Evolutionary conservation across 2,113 vertebrate species (phyloP).

Genomic region (Chaetura pelagica): DNA sequence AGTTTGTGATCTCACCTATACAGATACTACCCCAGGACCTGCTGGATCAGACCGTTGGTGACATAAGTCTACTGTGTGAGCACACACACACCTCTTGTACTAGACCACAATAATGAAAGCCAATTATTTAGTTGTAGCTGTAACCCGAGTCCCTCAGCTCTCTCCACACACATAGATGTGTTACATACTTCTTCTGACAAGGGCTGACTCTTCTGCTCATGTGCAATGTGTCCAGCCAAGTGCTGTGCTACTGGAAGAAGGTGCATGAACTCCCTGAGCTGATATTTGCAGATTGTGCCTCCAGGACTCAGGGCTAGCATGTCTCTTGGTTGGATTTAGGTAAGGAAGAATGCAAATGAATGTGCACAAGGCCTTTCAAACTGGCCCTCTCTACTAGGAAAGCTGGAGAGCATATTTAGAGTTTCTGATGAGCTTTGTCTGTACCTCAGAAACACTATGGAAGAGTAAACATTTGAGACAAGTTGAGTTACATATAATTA

Average conservation of each 20-base stretch:
- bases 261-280: not conserved
- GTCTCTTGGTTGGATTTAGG: not conserved
- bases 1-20: not conserved
- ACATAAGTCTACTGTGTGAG: not conserved
- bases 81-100: not conserved
- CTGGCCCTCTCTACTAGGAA: fast-evolving
- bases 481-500: not conserved
- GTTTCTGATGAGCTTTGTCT: not conserved
- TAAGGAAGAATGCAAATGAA: not conserved
- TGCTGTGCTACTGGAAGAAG: not conserved
- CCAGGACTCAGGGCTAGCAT: not conserved
- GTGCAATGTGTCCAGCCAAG: not conserved
- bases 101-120: not conserved
- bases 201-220: not conserved
- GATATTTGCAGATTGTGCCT: not conserved
- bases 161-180: not conserved
- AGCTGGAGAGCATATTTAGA: not conserved
- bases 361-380: not conserved
- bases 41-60: not conserved
- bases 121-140: not conserved
- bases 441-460: not conserved
- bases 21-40: not conserved
- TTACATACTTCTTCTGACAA: not conserved
- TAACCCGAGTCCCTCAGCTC: not conserved
- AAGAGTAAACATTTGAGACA: not conserved